Conservation (phyloP, 2,888 invertebrate genomes). For the Aporophyla lueneburgensis region DNA sequence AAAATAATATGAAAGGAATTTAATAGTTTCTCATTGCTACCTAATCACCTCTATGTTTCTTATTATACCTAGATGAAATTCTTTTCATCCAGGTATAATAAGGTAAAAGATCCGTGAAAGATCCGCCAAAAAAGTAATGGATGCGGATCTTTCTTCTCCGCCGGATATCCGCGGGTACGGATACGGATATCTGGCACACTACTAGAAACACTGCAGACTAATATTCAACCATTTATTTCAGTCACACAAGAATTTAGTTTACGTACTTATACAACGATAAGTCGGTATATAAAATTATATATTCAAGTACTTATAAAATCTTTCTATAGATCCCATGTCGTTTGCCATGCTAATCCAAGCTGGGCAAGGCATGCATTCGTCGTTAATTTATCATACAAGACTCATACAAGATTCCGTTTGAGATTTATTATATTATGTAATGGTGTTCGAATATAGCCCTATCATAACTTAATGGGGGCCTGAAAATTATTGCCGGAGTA, state of each 20-base stretch:
- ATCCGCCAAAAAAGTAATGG: no score
- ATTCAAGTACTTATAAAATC: constrained; percentile 39
- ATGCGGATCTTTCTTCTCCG: no score
- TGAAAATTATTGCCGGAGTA: constrained; percentile 38
- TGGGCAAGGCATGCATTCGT: constrained; percentile 28
- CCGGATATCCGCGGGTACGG: no score
- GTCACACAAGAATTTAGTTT: constrained; percentile 13
- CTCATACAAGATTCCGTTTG: constrained; percentile 48
- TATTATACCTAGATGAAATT: no score
- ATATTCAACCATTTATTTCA: constrained; percentile 26
- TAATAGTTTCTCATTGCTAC: no score
- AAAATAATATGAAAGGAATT: no score
- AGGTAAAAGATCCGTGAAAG: no score
- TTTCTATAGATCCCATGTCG: constrained; percentile 37
- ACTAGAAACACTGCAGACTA: no score
- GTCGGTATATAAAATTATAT: constrained; percentile 41
- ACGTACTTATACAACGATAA: constrained; percentile 3
- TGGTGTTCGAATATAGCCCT: constrained; percentile 24
- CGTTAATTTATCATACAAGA: constrained; percentile 50
- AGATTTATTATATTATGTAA: constrained; percentile 61
- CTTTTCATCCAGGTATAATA: no score
- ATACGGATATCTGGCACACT: no score
- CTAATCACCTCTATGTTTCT: no score
- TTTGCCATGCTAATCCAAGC: constrained; percentile 49
- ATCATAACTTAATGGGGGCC: constrained; percentile 48